Percentiles rank a stretch among this genome's conserved stretches.
Evolutionary conservation across 2,888 invertebrate species (phyloP).

Genomic region (Marronus borbonicus): DNA sequence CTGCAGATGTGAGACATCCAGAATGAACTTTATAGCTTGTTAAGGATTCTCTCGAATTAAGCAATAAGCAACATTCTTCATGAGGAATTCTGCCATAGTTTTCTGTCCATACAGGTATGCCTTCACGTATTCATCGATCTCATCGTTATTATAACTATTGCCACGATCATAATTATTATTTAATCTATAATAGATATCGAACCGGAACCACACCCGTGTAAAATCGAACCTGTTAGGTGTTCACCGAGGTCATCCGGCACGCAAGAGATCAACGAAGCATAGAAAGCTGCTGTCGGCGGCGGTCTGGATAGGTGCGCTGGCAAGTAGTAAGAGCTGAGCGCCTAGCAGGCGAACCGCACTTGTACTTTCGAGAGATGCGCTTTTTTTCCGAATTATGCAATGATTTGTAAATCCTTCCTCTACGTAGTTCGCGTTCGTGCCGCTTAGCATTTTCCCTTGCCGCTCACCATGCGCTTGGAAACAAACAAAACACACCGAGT

Average conservation of each 20-base stretch:
- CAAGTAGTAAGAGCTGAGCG: not conserved
- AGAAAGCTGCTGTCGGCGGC: slow-evolving; percentile 28
- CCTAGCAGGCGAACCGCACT: slow-evolving; percentile 34
- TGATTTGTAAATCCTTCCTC: slow-evolving; percentile 46
- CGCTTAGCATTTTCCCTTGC: slow-evolving; percentile 36
- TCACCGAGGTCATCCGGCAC: slow-evolving; percentile 36
- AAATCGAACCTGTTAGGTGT: slow-evolving; percentile 49
- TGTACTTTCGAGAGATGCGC: slow-evolving; percentile 45
- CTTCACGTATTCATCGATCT: not conserved
- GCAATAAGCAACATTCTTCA: too few relatives aligned
- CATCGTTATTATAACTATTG: slow-evolving; percentile 14
- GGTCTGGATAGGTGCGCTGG: slow-evolving; percentile 15
- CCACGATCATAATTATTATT: slow-evolving; percentile 46
- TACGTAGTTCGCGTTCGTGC: slow-evolving; percentile 35
- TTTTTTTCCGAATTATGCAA: slow-evolving; percentile 48
- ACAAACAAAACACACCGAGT: slow-evolving; percentile 58
- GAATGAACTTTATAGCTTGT: too few relatives aligned
- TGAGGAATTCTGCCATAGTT: not conserved
- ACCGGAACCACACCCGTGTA: slow-evolving; percentile 48
- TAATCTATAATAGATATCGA: slow-evolving; percentile 50
- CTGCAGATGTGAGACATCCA: too few relatives aligned
- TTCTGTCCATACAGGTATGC: not conserved
- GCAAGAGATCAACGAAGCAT: slow-evolving; percentile 17
- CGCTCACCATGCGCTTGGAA: slow-evolving; percentile 44
- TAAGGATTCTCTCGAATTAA: too few relatives aligned